A percentile compares a stretch with the other conserved stretches of the same genome.
phyloP scores from a whole-genome alignment of 2,113 vertebrate species.

The Pelecanoides urinatrix region DNA sequence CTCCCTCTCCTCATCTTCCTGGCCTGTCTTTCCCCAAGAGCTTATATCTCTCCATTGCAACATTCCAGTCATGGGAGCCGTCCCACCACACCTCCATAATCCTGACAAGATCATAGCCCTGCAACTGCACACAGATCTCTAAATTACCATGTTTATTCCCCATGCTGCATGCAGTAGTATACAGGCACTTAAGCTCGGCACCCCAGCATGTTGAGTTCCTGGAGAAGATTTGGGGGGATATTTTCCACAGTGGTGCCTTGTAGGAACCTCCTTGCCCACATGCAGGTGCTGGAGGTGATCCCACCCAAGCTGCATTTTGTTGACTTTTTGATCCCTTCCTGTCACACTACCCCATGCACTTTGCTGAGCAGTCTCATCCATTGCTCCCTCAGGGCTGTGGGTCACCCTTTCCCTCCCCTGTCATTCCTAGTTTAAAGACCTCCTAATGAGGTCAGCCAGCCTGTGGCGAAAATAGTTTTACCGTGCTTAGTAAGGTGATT shows the following conservation, averaged over 20 bases:
- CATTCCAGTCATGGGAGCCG: not conserved
- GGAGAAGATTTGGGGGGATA: not conserved
- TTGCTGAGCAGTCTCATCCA: not conserved
- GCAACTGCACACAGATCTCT: too few relatives aligned
- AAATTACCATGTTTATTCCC: fast-evolving
- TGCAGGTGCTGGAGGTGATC: not conserved
- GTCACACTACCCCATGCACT: not conserved
- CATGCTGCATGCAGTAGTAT: too few relatives aligned
- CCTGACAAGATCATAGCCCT: not conserved
- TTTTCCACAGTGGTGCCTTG: not conserved
- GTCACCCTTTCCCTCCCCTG: not conserved
- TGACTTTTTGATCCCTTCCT: not conserved
- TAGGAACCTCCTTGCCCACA: not conserved
- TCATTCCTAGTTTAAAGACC: not conserved
- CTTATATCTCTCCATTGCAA: not conserved
- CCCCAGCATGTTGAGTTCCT: not conserved
- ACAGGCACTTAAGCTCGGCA: not conserved
- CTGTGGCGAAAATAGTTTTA: not conserved
- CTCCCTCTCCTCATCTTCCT: not conserved
- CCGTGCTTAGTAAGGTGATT: not conserved
- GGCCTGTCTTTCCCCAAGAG: not conserved
- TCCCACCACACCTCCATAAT: fast-evolving
- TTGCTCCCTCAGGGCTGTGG: not conserved
- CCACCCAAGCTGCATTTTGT: not conserved
- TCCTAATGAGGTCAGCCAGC: not conserved